A percentile compares a stretch with the other conserved stretches of the same genome.
Conservation (phyloP, 2,797 vertebrate genomes). For the Propithecus deckenii region DNA sequence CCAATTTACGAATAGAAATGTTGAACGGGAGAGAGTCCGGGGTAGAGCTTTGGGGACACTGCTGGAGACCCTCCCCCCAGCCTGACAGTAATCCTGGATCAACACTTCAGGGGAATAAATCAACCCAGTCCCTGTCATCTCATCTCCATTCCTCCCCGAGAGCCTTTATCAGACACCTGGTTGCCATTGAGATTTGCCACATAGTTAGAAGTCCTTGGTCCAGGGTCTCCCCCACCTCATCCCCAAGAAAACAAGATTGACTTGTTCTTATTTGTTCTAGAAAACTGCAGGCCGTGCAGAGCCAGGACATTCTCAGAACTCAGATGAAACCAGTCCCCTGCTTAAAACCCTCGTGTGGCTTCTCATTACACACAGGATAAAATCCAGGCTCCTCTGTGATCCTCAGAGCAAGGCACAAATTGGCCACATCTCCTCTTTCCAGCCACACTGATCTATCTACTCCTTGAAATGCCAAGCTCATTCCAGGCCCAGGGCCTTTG, state of each 20-base stretch:
- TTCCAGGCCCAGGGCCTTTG: neutral
- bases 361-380: constrained; percentile 16
- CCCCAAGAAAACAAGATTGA: neutral
- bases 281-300: neutral
- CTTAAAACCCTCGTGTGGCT: neutral
- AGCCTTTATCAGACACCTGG: neutral
- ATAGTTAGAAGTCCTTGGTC: neutral
- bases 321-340: neutral
- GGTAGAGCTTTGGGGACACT: neutral
- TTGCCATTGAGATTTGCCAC: neutral
- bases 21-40: neutral
- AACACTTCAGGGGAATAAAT: neutral
- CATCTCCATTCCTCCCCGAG: neutral
- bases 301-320: constrained; percentile 10
- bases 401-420: neutral
- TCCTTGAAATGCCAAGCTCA: neutral
- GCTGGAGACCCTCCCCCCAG: neutral
- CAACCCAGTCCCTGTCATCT: neutral
- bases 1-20: constrained; percentile 8
- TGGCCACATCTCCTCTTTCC: neutral
- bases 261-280: constrained; percentile 31
- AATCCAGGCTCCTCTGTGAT: constrained; percentile 17
- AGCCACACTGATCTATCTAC: neutral
- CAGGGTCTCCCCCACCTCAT: neutral
- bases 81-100: constrained; percentile 46